Evolutionary conservation across 2,888 invertebrate genomes (phyloP).

Genomic region (Dasysyrphus tricinctus): DNA sequence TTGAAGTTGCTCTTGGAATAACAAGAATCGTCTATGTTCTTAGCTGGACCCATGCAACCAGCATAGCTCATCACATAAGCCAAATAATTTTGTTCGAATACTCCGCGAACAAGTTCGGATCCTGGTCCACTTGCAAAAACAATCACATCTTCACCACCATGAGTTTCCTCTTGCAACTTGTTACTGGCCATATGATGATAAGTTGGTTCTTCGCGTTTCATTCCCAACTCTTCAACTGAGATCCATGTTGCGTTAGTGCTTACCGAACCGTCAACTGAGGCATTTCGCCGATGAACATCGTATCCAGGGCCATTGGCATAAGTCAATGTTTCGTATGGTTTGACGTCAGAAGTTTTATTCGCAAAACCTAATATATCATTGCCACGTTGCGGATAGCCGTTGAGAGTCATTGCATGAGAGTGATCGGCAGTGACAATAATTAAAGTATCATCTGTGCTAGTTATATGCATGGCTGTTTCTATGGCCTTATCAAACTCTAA

Average conservation of each 20-base stretch:
- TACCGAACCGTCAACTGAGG: slow-evolving; percentile 73
- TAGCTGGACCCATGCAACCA: slow-evolving; percentile 83
- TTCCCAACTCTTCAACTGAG: slow-evolving; percentile 76
- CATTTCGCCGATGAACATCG: slow-evolving; percentile 83
- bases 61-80: slow-evolving; percentile 86
- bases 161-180: slow-evolving; percentile 85
- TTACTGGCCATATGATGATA: slow-evolving; percentile 84
- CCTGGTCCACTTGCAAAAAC: slow-evolving; percentile 87
- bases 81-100: slow-evolving; percentile 87
- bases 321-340: slow-evolving; percentile 85
- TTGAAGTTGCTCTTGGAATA: not conserved
- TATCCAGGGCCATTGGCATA: slow-evolving; percentile 88
- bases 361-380: slow-evolving; percentile 85
- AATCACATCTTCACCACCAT: slow-evolving; percentile 89
- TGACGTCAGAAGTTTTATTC: slow-evolving; percentile 79
- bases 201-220: slow-evolving; percentile 81
- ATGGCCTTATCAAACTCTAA: slow-evolving; percentile 87
- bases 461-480: slow-evolving; percentile 84
- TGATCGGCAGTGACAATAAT: slow-evolving; percentile 88
- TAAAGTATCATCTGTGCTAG: slow-evolving; percentile 86
- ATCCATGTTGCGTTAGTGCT: slow-evolving; percentile 79
- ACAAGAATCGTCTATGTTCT: slow-evolving; percentile 79
- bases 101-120: slow-evolving; percentile 86
- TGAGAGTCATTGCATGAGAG: slow-evolving; percentile 86
- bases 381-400: slow-evolving; percentile 86